Evolutionary conservation across 2,797 vertebrate genomes (phyloP), one percentile per base, ranked within the genome.

Genomic region (Tauraco hartlaubi): DNA sequence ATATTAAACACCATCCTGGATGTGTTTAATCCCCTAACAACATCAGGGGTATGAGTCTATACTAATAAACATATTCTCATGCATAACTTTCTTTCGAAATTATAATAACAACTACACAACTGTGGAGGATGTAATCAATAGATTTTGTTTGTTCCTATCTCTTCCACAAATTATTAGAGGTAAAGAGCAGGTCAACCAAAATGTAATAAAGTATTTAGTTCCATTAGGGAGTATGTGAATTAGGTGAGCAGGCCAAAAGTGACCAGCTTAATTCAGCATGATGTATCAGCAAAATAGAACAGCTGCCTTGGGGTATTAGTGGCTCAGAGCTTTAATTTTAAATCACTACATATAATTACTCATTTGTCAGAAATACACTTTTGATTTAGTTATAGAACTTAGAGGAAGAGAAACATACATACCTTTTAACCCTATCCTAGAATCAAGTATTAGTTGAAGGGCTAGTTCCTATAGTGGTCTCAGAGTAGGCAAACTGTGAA

Each of bases 271-370:
- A 80, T 82, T 74, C 74, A 82, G 52, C 58, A 37, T n/a, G 23
- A 80, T 68, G 26, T 59, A 82, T 66, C 64, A 77, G 78, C 78
- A 94, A 91, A 96, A 84, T 23, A 64, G 41, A 91, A 68, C 51
- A 92, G 78, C 75, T 94, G 78, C 82, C n/a, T 80, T 55, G 31
- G 23, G 20, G 29, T 71, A 83, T 54, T 85, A 78, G 17, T 67
- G 44, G 33, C 59, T 85, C 72, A 78, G 54, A 89, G 61, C 35
- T 83, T 85, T 83, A 82, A 74, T 68, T 95, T 92, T 94, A 85
- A 80, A 94, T 78, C 62, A 75, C 46, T 78, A 61, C 21, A 9
- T 58, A 33, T 83, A 90, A 91, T 82, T 88, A 85, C 35, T 80
- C 46, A 39, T 23, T n/a, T 20, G 16, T 85, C 64, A 91, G 39